Evolutionary conservation across 1,140 invertebrate species (phyloP).

Genomic region (Pachyrhynchus sulphureomaculatus): DNA sequence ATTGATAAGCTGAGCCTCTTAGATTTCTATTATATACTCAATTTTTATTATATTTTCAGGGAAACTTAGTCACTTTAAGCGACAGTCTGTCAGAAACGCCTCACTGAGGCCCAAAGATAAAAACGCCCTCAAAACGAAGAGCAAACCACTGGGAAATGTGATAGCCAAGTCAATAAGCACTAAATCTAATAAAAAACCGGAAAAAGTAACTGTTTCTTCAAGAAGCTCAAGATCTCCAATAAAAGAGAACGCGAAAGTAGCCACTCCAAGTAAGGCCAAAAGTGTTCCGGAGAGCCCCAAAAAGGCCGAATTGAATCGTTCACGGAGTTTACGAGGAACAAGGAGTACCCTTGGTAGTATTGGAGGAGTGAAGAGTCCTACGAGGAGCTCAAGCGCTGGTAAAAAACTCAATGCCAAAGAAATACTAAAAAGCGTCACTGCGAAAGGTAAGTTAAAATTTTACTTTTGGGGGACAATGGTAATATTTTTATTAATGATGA

Average conservation of each 20-base stretch:
- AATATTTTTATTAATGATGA: too few species aligned
- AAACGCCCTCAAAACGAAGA: not conserved
- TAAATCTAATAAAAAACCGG: not conserved
- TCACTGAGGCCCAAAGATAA: conserved; percentile 12
- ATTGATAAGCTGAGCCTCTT: not conserved
- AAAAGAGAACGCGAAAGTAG: not conserved
- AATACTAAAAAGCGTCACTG: conserved; percentile 2
- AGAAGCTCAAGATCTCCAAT: not conserved
- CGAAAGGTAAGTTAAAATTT: too few species aligned
- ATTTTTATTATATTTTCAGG: not conserved
- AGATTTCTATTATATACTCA: not conserved
- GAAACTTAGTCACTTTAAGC: conserved; percentile 15
- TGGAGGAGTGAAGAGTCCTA: not conserved
- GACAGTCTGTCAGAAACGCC: conserved; percentile 15
- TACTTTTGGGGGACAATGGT: too few species aligned
- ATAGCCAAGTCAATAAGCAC: not conserved
- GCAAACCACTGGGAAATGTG: not conserved
- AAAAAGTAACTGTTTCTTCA: not conserved
- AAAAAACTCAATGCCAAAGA: conserved; percentile 18
- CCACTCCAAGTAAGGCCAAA: not conserved
- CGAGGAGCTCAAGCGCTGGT: not conserved
- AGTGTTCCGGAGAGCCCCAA: not conserved
- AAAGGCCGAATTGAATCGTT: not conserved
- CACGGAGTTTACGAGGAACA: not conserved
- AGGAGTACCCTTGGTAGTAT: not conserved